Evolutionary conservation across 2,113 vertebrate genomes (phyloP), one percentile per base, ranked within the genome.

Genomic region (Ciconia maguari): DNA sequence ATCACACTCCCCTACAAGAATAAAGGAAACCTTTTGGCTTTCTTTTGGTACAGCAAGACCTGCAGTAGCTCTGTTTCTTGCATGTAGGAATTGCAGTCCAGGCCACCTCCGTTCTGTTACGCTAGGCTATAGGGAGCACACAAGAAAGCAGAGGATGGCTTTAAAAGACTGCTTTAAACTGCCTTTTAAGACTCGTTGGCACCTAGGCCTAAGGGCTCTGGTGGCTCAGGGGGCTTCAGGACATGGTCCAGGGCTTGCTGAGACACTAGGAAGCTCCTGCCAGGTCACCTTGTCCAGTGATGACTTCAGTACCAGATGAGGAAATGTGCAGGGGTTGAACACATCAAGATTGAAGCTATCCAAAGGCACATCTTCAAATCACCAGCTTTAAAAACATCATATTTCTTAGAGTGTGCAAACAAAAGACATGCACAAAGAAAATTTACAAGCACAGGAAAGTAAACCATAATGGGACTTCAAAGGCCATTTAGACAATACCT

Each of bases 401-500:
- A 69, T 58, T 94, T 93, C 66, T 71, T 69, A 49, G 16, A 79
- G 22, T 20, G 22, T 77, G n/a, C 25, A 76, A 92, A 74, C 18
- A 91, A 87, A 76, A 82, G 16, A 69, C 19, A 72, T 6, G 15
- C 49, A 87, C 26, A 68, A 82, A 85, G 41, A 95, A 95, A 91
- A 95, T 77, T 77, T 93, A 91, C 49, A 83, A 70, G 49, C 93
- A 77, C 12, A 19, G 85, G 68, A 90, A 96, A 88, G 20, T 62
- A 90, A 96, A 95, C 16, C 1, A 1, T 68, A 90, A 91, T 15
- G 36, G 36, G 36, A 88, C 90, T 96, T 96, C 93, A 96, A 83
- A 93, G 42, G 17, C 13, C 0, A 0, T 70, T 95, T 83, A 77
- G 75, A 77, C 61, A 96, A 90, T 70, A 62, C 36, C 29, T 66